These are phyloP conservation scores for Carcharodon carcharias DNA, from an alignment of 2,797 vertebrate genomes.

Conservation along the genomic window DNA sequence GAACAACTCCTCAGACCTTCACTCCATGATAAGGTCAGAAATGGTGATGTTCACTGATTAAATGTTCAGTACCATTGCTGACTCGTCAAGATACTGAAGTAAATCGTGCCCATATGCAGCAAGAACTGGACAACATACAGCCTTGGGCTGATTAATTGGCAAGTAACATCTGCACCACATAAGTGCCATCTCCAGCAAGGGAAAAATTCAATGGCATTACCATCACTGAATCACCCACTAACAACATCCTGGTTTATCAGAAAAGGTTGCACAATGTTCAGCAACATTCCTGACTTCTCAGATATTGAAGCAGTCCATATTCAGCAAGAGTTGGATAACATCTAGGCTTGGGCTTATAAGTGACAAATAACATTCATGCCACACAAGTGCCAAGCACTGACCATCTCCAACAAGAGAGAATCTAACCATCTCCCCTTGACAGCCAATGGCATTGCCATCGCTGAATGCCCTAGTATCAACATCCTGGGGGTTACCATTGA, in stretches of 20 bases:
- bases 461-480: background rate
- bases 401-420: background rate
- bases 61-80: background rate
- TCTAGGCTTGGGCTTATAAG: background rate
- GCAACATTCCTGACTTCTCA: background rate
- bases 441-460: background rate
- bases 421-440: background rate
- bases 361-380: too few species aligned
- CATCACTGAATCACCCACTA: background rate
- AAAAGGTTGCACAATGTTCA: background rate
- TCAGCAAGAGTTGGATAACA: background rate
- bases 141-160: too few species aligned
- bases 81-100: too few species aligned
- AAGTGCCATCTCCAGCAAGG: too few species aligned
- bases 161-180: too few species aligned
- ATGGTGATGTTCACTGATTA: background rate
- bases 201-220: too few species aligned
- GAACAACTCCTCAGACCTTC: background rate
- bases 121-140: too few species aligned
- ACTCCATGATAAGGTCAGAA: background rate
- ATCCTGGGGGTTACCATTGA: background rate
- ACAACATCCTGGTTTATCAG: background rate
- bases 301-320: background rate
- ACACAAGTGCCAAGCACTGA: background rate
- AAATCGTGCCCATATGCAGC: too few species aligned